A percentile compares a stretch with the other conserved stretches of the same genome.
phyloP scores from a whole-genome alignment of 1,140 invertebrate genomes.

The Propsilocerus akamusi region DNA sequence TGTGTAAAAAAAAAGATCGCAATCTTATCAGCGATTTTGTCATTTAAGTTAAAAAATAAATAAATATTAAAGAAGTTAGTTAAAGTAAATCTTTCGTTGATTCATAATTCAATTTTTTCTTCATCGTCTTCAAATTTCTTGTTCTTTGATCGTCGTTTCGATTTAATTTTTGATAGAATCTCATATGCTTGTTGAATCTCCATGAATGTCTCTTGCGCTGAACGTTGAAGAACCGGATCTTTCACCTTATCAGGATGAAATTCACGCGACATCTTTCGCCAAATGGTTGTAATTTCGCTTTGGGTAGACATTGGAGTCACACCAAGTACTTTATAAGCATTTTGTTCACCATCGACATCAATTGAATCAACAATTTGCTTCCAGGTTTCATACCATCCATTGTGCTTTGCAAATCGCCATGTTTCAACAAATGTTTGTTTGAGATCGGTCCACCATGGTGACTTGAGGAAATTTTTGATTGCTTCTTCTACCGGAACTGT shows the following conservation, averaged over 20 bases:
- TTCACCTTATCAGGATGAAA: conserved; percentile 86
- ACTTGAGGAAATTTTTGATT: conserved; percentile 74
- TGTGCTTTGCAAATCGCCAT: conserved; percentile 49
- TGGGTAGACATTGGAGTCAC: conserved; percentile 57
- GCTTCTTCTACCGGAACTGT: conserved; percentile 75
- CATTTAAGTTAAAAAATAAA: background rate
- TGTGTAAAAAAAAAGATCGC: no score
- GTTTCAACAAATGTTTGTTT: conserved; percentile 54
- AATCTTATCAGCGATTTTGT: no score
- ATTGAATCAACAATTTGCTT: conserved; percentile 66
- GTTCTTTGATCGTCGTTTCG: conserved; percentile 46
- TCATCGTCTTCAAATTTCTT: conserved; percentile 29
- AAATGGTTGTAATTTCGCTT: conserved; percentile 65
- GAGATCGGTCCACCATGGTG: conserved; percentile 58
- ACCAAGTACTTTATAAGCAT: conserved; percentile 73
- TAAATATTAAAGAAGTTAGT: background rate
- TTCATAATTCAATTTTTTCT: background rate
- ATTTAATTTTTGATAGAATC: conserved; percentile 67
- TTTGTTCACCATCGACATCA: conserved; percentile 76
- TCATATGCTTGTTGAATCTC: conserved; percentile 88
- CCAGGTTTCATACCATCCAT: conserved; percentile 75
- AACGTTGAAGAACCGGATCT: conserved; percentile 36
- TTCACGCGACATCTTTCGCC: conserved; percentile 64
- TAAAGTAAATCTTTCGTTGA: background rate
- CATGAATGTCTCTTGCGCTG: conserved; percentile 74